These are phyloP conservation scores for Heteromurus nitidus DNA, from an alignment of 2,888 invertebrate genomes.

Conservation along the genomic window DNA sequence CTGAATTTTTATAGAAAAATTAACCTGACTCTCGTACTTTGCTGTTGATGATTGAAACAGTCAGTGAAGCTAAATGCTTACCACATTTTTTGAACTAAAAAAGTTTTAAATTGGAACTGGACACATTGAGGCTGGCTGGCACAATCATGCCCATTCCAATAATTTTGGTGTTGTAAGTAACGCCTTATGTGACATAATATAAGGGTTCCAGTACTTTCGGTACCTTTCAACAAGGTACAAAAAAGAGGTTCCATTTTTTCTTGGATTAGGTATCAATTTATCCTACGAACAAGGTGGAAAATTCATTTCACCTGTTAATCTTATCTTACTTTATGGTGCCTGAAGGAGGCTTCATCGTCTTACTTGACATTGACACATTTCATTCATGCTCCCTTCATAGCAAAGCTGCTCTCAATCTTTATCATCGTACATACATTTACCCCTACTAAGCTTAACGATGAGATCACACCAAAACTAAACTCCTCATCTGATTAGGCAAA, in stretches of 20 bases:
- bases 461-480: conserved; percentile 3
- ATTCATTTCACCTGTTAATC: conserved; percentile 43
- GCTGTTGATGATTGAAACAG: no score
- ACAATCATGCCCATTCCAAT: neutral
- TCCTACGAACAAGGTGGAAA: no score
- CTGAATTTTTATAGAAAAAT: no score
- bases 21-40: no score
- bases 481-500: neutral
- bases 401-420: neutral
- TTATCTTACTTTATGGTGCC: conserved; percentile 17
- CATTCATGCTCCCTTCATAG: neutral
- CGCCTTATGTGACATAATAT: neutral
- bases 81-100: no score
- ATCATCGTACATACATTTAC: neutral
- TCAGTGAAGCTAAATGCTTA: no score
- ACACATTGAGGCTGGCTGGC: neutral
- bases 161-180: neutral
- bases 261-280: neutral
- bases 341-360: conserved; percentile 37
- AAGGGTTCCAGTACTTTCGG: conserved; percentile 15
- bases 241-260: neutral
- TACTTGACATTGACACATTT: conserved; percentile 1
- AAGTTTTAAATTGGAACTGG: neutral
- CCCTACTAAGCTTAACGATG: no score
- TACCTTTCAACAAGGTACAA: conserved; percentile 16